Conservation (phyloP, 2,888 invertebrate species). For the Pegoplata infirma region DNA sequence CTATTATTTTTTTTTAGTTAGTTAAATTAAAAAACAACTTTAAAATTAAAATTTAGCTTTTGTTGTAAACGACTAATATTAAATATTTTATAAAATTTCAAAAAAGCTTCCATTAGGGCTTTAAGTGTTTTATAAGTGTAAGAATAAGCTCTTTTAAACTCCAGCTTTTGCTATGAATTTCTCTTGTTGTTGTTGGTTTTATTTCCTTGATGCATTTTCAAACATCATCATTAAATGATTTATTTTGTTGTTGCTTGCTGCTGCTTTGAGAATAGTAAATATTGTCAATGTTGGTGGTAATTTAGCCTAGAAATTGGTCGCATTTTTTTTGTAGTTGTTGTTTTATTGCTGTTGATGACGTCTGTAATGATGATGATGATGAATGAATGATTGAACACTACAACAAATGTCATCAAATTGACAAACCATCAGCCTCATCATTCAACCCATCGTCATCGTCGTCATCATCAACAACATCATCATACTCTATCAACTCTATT, state of each 20-base stretch:
- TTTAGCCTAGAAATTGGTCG: constrained; percentile 10
- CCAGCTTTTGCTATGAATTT: not conserved
- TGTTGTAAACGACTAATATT: too few relatives aligned
- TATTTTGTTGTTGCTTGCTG: constrained; percentile 13
- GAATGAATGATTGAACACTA: constrained; percentile 16
- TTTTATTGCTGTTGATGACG: not conserved
- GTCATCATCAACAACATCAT: constrained; percentile 6
- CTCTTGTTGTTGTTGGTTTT: not conserved
- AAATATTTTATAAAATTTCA: too few relatives aligned
- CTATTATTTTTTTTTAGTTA: too few relatives aligned
- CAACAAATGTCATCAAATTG: constrained; percentile 33
- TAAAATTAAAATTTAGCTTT: too few relatives aligned
- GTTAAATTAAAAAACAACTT: too few relatives aligned
- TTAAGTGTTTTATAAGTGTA: too few relatives aligned
- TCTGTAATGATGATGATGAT: not conserved
- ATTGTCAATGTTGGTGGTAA: constrained; percentile 56
- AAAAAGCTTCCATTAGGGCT: too few relatives aligned
- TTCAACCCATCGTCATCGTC: not conserved
- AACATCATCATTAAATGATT: constrained; percentile 37
- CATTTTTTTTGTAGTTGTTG: not conserved
- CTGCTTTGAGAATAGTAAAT: not conserved
- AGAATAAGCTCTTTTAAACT: too few relatives aligned
- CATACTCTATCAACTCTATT: not conserved
- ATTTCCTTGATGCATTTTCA: constrained; percentile 2
- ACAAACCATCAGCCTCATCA: constrained; percentile 39